A percentile compares a stretch with the other conserved stretches of the same genome.
Evolutionary conservation across 37 sponge, comb jelly and placozoan species (phyloP).

Genomic region (Amphimedon queenslandica): DNA sequence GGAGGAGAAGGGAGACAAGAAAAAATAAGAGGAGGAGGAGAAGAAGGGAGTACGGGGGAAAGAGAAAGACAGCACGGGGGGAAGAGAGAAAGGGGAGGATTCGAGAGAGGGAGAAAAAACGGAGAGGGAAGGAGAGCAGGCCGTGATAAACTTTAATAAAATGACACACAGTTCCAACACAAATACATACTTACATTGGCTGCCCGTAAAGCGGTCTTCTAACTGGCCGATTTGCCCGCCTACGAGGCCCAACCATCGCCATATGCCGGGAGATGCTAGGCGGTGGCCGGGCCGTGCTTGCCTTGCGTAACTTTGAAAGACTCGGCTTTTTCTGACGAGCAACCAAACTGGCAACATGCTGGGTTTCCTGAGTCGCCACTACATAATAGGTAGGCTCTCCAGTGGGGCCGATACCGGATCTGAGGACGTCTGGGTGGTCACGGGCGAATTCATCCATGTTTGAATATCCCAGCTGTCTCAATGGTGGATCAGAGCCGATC

Average conservation of each 20-base stretch:
- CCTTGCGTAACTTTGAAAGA: slow-evolving; percentile 15
- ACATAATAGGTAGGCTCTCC: slow-evolving; percentile 43
- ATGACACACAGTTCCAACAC: no score
- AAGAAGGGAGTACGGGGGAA: background rate
- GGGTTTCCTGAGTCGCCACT: slow-evolving; percentile 36
- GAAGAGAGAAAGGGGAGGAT: background rate
- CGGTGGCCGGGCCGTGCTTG: no score
- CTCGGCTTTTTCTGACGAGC: slow-evolving; percentile 62
- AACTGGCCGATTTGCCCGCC: no score
- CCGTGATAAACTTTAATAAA: no score
- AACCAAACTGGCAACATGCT: slow-evolving; percentile 55
- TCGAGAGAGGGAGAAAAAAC: background rate
- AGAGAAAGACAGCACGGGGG: background rate
- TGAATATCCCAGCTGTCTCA: slow-evolving; percentile 36
- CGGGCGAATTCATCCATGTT: slow-evolving; percentile 34
- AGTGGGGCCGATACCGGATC: slow-evolving; percentile 10
- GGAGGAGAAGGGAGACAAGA: background rate
- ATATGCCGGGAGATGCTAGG: no score
- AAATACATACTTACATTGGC: no score
- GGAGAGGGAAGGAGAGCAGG: slow-evolving; percentile 1
- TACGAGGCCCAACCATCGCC: no score
- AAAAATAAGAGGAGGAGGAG: slow-evolving; percentile 6
- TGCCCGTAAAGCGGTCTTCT: no score
- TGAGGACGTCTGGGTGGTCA: slow-evolving; percentile 42
- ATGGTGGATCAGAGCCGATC: slow-evolving; percentile 41